Percentiles rank a stretch among this genome's conserved stretches.
phyloP scores from a whole-genome alignment of 2,797 vertebrate species.

The Alexandromys oeconomus region DNA sequence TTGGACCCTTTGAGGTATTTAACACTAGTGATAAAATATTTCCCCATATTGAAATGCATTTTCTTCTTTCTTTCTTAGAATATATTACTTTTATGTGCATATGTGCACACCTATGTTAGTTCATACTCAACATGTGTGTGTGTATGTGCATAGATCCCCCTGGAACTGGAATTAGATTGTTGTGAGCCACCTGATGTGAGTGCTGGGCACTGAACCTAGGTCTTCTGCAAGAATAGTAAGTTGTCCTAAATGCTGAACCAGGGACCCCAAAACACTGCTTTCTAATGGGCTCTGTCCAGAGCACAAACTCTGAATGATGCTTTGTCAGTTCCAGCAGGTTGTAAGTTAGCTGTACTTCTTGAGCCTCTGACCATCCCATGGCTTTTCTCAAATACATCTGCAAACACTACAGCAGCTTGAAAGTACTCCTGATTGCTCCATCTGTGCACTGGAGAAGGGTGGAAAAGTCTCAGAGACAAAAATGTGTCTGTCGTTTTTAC shows the following conservation, averaged over 20 bases:
- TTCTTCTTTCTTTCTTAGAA: not conserved
- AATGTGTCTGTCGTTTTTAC: not conserved
- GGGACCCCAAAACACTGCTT: not conserved
- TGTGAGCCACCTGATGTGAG: not conserved
- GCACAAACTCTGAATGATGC: not conserved
- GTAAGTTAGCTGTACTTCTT: not conserved
- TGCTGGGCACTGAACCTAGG: too few species aligned
- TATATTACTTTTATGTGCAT: not conserved
- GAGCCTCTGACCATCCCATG: not conserved
- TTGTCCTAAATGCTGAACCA: not conserved
- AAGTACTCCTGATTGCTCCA: not conserved
- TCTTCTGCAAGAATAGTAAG: not conserved
- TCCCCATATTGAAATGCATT: not conserved
- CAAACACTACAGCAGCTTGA: not conserved
- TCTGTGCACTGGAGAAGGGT: not conserved
- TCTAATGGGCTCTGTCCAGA: constrained; percentile 9
- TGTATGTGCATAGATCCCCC: not conserved
- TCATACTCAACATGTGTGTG: not conserved
- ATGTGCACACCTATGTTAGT: not conserved
- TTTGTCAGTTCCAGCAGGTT: not conserved
- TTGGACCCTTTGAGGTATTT: not conserved
- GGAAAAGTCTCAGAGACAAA: not conserved
- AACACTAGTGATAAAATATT: constrained; percentile 42
- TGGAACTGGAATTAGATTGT: not conserved
- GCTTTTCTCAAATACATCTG: not conserved